A percentile compares a stretch with the other conserved stretches of the same genome.
Conservation (phyloP, 2,888 invertebrate species). For the Ormyrus rosae region DNA sequence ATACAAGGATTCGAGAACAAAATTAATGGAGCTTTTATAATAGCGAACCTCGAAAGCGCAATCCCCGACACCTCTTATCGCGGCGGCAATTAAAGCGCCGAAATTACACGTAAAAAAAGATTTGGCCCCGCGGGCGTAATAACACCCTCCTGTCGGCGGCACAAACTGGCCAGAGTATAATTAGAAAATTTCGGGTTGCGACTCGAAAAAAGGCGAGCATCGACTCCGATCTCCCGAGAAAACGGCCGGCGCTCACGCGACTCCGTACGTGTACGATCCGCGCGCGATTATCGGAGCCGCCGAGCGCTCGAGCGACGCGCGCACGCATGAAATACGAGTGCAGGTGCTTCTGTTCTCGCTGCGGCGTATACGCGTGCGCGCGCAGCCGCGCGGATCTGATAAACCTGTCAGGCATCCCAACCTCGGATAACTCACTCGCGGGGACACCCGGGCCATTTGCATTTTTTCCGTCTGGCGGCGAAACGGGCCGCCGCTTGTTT, state of each 20-base stretch:
- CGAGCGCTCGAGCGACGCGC: constrained; percentile 8
- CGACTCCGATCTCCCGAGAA: background rate
- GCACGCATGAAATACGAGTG: constrained; percentile 30
- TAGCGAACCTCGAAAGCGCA: no score
- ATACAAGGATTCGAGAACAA: no score
- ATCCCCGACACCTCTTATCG: constrained; percentile 6
- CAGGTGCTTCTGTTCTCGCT: constrained; percentile 41
- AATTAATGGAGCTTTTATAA: no score
- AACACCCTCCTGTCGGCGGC: constrained; percentile 53
- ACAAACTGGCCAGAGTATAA: constrained; percentile 39
- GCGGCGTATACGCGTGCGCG: constrained; percentile 1
- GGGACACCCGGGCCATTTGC: constrained; percentile 14
- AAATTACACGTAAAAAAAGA: constrained; percentile 31
- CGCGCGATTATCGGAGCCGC: constrained; percentile 16
- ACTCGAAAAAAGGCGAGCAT: background rate
- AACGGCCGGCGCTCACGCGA: background rate
- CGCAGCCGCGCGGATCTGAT: constrained; percentile 63
- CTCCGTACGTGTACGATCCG: background rate
- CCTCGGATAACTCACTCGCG: constrained; percentile 69
- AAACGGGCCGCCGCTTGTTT: constrained; percentile 5
- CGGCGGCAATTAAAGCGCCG: background rate
- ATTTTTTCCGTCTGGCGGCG: background rate
- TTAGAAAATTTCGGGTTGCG: constrained; percentile 52
- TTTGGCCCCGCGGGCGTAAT: constrained; percentile 26
- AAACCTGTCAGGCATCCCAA: constrained; percentile 70